Evolutionary conservation across 1,140 invertebrate species (phyloP).

Genomic region (Uloborus diversus): DNA sequence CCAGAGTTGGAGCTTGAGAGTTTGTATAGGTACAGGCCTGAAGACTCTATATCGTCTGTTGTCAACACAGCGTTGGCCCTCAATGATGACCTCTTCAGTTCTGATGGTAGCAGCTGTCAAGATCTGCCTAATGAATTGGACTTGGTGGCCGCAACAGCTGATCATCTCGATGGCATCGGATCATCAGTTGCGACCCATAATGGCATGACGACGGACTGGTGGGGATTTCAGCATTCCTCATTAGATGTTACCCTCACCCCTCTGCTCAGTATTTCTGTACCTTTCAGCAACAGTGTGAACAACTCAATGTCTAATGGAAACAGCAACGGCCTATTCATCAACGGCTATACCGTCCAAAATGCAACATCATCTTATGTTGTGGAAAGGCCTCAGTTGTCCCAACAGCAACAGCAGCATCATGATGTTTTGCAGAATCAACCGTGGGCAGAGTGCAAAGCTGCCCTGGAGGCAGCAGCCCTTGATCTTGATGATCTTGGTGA

Average conservation of each 20-base stretch:
- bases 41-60: conserved; percentile 47
- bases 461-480: conserved; percentile 53
- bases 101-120: conserved; percentile 46
- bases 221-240: conserved; percentile 37
- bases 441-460: conserved; percentile 58
- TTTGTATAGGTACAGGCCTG: conserved; percentile 60
- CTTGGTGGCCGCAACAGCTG: conserved; percentile 17
- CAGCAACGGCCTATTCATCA: conserved; percentile 15
- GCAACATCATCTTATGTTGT: conserved; percentile 3
- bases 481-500: conserved; percentile 56
- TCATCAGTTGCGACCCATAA: background rate
- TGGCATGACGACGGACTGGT: conserved; percentile 18
- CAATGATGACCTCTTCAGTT: conserved; percentile 51
- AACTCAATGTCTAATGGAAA: background rate
- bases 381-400: background rate
- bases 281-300: conserved; percentile 7
- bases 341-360: conserved; percentile 7
- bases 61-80: conserved; percentile 49
- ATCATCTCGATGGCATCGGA: conserved; percentile 1
- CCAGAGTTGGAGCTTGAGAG: conserved; percentile 65
- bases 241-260: conserved; percentile 46
- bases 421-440: conserved; percentile 48
- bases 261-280: conserved; percentile 55
- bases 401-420: conserved; percentile 28
- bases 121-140: conserved; percentile 47